Conservation (phyloP, 2,797 vertebrate species). For the Sebastes itinus region DNA sequence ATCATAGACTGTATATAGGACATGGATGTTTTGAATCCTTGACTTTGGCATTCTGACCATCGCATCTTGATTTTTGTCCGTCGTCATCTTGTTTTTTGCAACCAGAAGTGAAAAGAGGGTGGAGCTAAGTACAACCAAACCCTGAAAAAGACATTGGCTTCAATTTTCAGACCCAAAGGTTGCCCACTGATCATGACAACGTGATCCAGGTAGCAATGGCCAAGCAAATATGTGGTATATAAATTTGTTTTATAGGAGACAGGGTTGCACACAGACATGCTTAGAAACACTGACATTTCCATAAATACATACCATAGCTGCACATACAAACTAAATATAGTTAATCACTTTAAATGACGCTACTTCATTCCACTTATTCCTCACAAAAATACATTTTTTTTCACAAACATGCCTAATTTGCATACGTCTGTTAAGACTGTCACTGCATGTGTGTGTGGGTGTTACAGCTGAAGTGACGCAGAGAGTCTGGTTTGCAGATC, state of each 20-base stretch:
- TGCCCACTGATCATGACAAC: not conserved
- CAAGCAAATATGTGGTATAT: not conserved
- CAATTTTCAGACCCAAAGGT: too few species aligned
- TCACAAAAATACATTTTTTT: not conserved
- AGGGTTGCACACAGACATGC: not conserved
- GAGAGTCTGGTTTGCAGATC: conserved; percentile 18
- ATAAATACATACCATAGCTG: not conserved
- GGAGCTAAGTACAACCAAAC: too few species aligned
- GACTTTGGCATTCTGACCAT: fast-evolving
- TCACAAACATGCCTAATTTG: not conserved
- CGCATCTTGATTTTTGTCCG: too few species aligned
- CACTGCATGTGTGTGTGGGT: not conserved
- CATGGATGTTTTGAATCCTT: too few species aligned
- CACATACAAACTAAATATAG: not conserved
- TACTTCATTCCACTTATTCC: not conserved
- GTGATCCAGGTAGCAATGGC: not conserved
- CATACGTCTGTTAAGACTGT: not conserved
- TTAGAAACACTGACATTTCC: not conserved
- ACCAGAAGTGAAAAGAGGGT: not conserved
- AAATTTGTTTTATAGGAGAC: not conserved
- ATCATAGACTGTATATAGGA: too few species aligned
- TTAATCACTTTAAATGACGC: not conserved
- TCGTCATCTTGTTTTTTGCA: too few species aligned
- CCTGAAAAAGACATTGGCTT: too few species aligned
- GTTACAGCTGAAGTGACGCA: not conserved